Percentiles rank a stretch among this genome's conserved stretches.
Evolutionary conservation across 2,113 vertebrate genomes (phyloP).

Genomic region (Progne subis): DNA sequence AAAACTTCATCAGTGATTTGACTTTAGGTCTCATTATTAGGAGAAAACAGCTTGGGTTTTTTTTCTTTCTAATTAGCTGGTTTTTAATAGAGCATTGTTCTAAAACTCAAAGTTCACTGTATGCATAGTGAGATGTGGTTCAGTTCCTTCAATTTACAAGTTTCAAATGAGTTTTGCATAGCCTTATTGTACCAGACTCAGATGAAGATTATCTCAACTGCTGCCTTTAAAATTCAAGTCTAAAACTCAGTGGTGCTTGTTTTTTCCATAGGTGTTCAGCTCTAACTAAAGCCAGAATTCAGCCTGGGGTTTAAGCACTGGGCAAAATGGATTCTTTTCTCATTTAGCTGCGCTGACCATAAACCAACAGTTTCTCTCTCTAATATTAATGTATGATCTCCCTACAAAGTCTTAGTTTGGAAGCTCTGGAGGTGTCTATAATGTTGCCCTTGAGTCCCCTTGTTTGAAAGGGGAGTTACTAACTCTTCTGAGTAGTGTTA

Average conservation of each 20-base stretch:
- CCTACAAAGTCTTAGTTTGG: not conserved
- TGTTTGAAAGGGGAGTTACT: not conserved
- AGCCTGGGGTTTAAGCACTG: not conserved
- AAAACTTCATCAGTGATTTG: not conserved
- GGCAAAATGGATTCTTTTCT: not conserved
- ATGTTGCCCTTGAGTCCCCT: not conserved
- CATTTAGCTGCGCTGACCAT: not conserved
- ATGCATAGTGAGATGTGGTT: not conserved
- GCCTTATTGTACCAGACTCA: not conserved
- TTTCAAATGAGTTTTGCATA: not conserved
- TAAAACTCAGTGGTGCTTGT: not conserved
- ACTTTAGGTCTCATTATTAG: not conserved
- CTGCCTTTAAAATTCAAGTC: not conserved
- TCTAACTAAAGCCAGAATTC: not conserved
- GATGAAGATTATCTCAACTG: not conserved
- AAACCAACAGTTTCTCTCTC: not conserved
- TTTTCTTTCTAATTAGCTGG: not conserved
- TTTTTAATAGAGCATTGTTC: not conserved
- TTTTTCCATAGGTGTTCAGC: not conserved
- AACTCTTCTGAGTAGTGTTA: not conserved
- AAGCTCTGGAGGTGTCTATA: not conserved
- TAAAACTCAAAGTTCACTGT: not conserved
- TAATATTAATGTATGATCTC: not conserved
- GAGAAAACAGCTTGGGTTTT: not conserved
- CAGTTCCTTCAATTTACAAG: not conserved